Conservation (phyloP, 1,140 invertebrate species). For the Homalodisca vitripennis region DNA sequence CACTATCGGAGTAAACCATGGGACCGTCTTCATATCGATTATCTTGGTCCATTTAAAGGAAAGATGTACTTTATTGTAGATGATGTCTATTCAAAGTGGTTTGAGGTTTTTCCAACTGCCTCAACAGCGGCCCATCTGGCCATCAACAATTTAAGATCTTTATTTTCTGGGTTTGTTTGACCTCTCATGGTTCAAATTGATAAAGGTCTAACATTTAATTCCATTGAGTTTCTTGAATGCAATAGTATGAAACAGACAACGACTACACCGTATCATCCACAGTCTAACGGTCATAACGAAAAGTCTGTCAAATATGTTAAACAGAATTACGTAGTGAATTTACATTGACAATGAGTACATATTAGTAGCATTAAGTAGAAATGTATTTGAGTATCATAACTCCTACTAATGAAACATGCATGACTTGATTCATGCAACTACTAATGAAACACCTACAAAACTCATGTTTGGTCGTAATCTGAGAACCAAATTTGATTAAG, state of each 20-base stretch:
- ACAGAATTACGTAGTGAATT: slow-evolving; percentile 3
- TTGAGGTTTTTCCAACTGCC: slow-evolving; percentile 12
- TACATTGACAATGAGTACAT: background rate
- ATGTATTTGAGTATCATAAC: too few relatives aligned
- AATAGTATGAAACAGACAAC: slow-evolving; percentile 42
- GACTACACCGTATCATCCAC: slow-evolving; percentile 43
- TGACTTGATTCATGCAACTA: too few relatives aligned
- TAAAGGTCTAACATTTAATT: slow-evolving; percentile 3
- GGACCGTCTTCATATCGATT: too few relatives aligned
- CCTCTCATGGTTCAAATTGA: background rate
- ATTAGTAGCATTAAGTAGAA: too few relatives aligned
- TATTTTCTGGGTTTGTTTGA: slow-evolving; percentile 1
- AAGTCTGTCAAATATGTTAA: too few relatives aligned
- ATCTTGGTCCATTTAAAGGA: slow-evolving; percentile 1
- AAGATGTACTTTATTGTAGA: slow-evolving; percentile 9
- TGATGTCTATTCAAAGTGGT: slow-evolving; percentile 27
- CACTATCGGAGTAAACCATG: slow-evolving; percentile 1
- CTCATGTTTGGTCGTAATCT: background rate
- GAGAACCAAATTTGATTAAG: background rate
- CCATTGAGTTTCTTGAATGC: slow-evolving; percentile 40
- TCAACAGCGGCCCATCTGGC: slow-evolving; percentile 7
- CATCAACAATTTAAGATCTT: slow-evolving; percentile 10
- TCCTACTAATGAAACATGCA: too few relatives aligned
- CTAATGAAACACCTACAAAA: slow-evolving; percentile 11
- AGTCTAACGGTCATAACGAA: too few relatives aligned